Conservation (phyloP, 2,113 vertebrate species). For the Gavia stellata region DNA sequence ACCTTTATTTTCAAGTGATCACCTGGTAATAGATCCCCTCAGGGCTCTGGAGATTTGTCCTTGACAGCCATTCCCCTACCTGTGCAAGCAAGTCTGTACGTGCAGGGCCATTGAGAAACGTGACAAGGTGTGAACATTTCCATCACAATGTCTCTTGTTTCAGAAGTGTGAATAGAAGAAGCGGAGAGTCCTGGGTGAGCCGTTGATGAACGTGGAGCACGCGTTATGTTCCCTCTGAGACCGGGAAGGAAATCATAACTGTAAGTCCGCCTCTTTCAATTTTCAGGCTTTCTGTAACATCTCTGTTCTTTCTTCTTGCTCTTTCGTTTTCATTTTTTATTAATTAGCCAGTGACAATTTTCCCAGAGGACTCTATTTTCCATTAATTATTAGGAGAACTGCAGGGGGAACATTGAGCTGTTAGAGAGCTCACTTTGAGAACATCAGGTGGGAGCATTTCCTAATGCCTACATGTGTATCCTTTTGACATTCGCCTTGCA, state of each 20-base stretch:
- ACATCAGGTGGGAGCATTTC: background rate
- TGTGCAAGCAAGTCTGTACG: background rate
- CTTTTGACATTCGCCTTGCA: conserved; percentile 10
- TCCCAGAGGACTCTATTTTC: conserved; percentile 1
- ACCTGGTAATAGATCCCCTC: background rate
- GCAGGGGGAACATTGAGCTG: background rate
- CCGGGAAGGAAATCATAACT: background rate
- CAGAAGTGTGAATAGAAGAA: conserved; percentile 29
- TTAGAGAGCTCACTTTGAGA: conserved; percentile 13
- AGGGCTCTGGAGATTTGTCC: background rate
- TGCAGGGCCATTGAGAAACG: background rate
- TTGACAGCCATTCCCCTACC: background rate
- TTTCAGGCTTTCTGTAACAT: conserved; percentile 8
- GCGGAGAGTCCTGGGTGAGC: background rate
- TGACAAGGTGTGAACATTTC: background rate
- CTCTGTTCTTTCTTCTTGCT: background rate
- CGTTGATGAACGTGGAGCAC: background rate
- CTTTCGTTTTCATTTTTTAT: conserved; percentile 39
- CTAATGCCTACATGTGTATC: background rate
- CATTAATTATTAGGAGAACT: conserved; percentile 45
- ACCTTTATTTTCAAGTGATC: background rate
- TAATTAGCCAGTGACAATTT: conserved; percentile 48
- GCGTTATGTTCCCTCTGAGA: background rate
- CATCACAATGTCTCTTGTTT: conserved; percentile 11
- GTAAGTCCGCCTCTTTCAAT: background rate